A percentile compares a stretch with the other conserved stretches of the same genome.
Evolutionary conservation across 2,113 vertebrate species (phyloP).

Genomic region (Ondatra zibethicus): DNA sequence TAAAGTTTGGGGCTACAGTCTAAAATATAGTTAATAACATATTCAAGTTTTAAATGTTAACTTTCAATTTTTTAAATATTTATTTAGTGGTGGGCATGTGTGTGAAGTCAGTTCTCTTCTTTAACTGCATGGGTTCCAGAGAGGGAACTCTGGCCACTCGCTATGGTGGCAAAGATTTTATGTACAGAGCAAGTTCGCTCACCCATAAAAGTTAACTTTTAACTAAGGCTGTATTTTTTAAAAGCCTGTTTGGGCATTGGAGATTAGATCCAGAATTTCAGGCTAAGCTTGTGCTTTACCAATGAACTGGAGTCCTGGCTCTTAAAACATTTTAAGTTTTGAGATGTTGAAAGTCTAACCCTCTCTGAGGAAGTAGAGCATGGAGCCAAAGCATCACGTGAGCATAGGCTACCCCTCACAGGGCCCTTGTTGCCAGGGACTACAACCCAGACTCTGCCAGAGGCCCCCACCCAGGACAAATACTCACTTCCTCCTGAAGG

Average conservation of each 20-base stretch:
- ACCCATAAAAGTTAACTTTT: neutral
- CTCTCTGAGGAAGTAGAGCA: neutral
- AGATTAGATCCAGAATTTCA: neutral
- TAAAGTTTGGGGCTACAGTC: neutral
- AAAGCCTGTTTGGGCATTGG: neutral
- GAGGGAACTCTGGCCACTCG: neutral
- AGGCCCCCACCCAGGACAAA: neutral
- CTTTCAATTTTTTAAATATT: neutral
- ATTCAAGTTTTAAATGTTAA: neutral
- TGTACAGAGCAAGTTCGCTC: neutral
- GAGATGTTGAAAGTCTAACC: neutral
- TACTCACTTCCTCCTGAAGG: constrained; percentile 87
- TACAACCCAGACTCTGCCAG: neutral
- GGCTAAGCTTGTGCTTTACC: neutral
- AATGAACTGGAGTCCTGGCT: neutral
- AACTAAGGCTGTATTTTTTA: neutral
- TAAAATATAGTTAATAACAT: neutral
- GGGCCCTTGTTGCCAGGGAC: neutral
- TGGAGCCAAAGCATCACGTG: accelerated
- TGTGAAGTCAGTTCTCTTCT: neutral
- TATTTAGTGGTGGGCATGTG: neutral
- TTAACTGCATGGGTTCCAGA: neutral
- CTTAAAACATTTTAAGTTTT: neutral
- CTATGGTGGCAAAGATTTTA: neutral
- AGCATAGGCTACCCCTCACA: neutral